These are phyloP conservation scores for Heliconius sara DNA, from an alignment of 2,888 invertebrate genomes.

Conservation along the genomic window DNA sequence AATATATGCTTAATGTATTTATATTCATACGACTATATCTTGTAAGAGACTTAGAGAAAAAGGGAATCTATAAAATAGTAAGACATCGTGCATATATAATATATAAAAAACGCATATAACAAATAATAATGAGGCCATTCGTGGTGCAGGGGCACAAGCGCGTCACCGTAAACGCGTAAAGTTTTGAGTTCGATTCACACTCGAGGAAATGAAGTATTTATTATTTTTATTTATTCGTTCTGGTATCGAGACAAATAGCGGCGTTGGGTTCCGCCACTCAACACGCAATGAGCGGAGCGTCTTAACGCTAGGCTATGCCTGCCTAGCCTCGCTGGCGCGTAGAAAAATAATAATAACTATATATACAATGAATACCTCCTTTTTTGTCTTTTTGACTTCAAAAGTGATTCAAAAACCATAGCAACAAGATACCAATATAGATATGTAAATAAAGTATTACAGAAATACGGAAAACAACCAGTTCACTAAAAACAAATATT, in stretches of 20 bases:
- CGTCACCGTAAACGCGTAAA: not conserved
- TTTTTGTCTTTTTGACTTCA: not conserved
- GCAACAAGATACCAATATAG: slow-evolving; percentile 11
- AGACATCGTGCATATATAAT: too few species aligned
- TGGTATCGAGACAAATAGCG: too few species aligned
- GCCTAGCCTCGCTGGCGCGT: too few species aligned
- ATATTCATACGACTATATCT: too few species aligned
- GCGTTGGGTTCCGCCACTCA: too few species aligned
- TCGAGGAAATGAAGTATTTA: not conserved
- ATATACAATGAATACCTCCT: not conserved
- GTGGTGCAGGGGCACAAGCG: not conserved
- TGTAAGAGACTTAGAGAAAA: too few species aligned
- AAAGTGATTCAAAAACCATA: not conserved
- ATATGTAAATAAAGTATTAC: slow-evolving; percentile 5
- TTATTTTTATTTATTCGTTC: too few species aligned
- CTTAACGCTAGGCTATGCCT: too few species aligned
- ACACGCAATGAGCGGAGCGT: too few species aligned
- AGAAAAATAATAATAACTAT: not conserved
- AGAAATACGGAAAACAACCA: not conserved
- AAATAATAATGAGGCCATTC: not conserved
- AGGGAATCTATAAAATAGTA: too few species aligned
- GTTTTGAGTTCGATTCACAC: not conserved
- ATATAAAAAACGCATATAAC: too few species aligned
- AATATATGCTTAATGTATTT: too few species aligned
- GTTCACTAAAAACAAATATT: slow-evolving; percentile 6